Evolutionary conservation across 2,797 vertebrate species (phyloP).

Genomic region (Oreortyx pictus): DNA sequence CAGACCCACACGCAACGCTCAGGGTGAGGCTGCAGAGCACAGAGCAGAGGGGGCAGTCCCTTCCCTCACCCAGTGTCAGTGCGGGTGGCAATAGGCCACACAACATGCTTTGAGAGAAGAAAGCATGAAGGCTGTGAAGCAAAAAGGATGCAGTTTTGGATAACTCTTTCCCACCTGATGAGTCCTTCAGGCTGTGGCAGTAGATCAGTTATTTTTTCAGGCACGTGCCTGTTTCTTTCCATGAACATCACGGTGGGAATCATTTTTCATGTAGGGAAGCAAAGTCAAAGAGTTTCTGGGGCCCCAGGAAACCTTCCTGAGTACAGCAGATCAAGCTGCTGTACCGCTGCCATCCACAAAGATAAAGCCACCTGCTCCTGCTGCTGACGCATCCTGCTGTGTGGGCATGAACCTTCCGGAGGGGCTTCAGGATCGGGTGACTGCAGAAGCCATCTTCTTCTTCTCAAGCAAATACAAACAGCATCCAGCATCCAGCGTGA

Average conservation of each 20-base stretch:
- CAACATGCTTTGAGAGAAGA: neutral
- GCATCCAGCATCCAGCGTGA: neutral
- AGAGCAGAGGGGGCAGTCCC: neutral
- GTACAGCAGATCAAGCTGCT: neutral
- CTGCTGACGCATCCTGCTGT: constrained; percentile 28
- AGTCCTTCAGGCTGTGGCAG: neutral
- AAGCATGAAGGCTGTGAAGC: neutral
- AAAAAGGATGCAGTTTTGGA: neutral
- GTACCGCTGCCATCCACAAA: neutral
- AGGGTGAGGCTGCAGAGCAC: neutral
- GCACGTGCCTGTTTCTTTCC: neutral
- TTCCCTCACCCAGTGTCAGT: neutral
- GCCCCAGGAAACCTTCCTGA: neutral
- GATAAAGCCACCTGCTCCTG: neutral
- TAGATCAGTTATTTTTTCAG: neutral
- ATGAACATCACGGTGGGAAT: neutral
- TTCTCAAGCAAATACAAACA: neutral
- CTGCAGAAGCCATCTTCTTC: neutral
- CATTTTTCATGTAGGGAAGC: neutral
- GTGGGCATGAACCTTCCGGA: neutral
- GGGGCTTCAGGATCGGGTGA: neutral
- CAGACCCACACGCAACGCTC: neutral
- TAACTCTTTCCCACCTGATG: neutral
- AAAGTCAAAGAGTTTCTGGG: neutral
- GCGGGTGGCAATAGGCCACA: neutral